Conservation (phyloP, 2,113 vertebrate species). For the Zosterops lateralis region DNA sequence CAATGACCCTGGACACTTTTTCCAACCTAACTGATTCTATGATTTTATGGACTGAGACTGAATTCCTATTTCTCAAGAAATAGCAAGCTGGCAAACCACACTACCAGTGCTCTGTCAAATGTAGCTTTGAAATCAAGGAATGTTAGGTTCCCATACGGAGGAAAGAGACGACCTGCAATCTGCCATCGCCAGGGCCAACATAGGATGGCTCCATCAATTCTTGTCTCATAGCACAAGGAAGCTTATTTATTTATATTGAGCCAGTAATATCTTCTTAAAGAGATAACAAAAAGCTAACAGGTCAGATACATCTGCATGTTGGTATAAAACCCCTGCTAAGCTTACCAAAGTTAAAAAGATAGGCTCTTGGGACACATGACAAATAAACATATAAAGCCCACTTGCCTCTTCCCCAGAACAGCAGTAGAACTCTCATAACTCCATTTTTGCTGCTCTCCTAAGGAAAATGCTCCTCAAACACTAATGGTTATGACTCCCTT, state of each 20-base stretch:
- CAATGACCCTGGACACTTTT: neutral
- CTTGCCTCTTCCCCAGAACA: neutral
- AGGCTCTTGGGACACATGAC: neutral
- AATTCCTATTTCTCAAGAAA: neutral
- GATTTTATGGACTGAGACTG: neutral
- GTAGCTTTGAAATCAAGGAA: neutral
- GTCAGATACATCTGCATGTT: neutral
- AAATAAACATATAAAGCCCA: neutral
- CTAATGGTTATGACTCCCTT: neutral
- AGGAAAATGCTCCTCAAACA: neutral
- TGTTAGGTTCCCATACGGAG: neutral
- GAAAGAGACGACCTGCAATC: neutral
- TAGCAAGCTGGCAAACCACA: neutral
- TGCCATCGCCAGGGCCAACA: fast-evolving
- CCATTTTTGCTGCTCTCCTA: neutral
- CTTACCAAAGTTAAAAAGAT: neutral
- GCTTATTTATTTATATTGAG: neutral
- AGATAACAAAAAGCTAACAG: neutral
- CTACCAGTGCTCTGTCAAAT: neutral
- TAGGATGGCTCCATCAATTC: neutral
- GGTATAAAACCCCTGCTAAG: neutral
- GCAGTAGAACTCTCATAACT: neutral
- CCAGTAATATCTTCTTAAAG: neutral
- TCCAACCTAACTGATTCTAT: neutral
- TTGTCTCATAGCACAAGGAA: neutral